These are phyloP conservation scores for Spodoptera littoralis DNA, from an alignment of 2,888 invertebrate species.

Conservation along the genomic window DNA sequence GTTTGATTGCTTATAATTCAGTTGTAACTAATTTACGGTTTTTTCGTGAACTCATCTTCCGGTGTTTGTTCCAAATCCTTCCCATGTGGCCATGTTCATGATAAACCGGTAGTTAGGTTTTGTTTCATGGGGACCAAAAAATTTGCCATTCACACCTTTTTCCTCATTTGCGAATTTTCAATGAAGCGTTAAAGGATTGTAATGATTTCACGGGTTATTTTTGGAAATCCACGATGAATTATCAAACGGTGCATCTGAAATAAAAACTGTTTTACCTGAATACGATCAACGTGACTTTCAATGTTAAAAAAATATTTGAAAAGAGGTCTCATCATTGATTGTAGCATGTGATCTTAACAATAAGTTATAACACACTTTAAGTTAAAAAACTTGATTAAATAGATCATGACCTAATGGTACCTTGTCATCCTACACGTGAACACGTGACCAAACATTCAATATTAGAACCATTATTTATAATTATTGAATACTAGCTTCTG, in stretches of 20 bases:
- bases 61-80: constrained; percentile 67
- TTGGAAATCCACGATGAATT: constrained; percentile 5
- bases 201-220: constrained; percentile 13
- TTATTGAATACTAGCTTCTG: no score
- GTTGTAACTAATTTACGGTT: constrained; percentile 65
- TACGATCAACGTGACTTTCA: no score
- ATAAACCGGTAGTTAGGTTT: constrained; percentile 50
- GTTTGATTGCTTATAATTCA: constrained; percentile 61
- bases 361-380: no score
- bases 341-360: no score
- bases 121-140: constrained; percentile 43
- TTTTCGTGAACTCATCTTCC: constrained; percentile 67
- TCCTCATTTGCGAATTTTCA: constrained; percentile 8
- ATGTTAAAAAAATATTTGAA: no score
- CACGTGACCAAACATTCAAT: background rate
- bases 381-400: no score
- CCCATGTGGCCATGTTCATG: constrained; percentile 64
- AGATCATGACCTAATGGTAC: no score
- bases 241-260: background rate
- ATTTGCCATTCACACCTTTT: constrained; percentile 23
- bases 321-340: no score
- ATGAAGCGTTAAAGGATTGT: constrained; percentile 18
- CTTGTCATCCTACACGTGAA: no score
- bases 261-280: no score
- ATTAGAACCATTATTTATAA: background rate